Percentiles rank a stretch among this genome's conserved stretches.
phyloP scores from a whole-genome alignment of 2,113 vertebrate species.

The Machaerirhynchus nigripectus region DNA sequence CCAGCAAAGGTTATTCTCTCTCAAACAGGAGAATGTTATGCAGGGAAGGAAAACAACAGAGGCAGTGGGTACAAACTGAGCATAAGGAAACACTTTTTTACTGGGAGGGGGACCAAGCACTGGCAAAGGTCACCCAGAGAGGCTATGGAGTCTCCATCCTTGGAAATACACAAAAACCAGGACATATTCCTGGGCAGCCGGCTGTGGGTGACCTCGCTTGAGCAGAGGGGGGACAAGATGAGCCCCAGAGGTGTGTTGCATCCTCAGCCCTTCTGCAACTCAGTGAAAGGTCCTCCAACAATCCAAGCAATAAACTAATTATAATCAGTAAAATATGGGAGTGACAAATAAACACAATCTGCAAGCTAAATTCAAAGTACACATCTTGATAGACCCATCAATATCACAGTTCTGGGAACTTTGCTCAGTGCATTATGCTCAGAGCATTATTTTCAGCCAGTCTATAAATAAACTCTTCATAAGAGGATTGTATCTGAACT shows the following conservation, averaged over 20 bases:
- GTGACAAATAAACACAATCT: neutral
- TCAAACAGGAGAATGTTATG: rapidly evolving
- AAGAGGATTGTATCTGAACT: constrained; percentile 42
- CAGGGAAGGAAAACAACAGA: neutral
- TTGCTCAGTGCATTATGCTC: neutral
- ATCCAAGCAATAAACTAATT: neutral
- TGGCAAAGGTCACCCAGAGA: neutral
- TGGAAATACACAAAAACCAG: neutral
- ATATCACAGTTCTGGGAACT: neutral
- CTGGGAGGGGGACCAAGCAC: neutral
- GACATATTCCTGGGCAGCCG: neutral
- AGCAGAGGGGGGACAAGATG: neutral
- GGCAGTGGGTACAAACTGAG: neutral
- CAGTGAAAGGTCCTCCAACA: neutral
- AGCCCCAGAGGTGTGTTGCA: neutral
- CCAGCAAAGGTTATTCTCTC: neutral
- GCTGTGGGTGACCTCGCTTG: neutral
- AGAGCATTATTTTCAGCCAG: constrained; percentile 29
- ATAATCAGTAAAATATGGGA: neutral
- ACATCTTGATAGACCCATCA: neutral
- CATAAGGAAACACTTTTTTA: neutral
- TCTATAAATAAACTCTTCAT: constrained; percentile 27
- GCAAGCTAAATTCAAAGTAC: neutral
- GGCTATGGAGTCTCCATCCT: neutral
- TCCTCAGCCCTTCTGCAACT: neutral